A percentile compares a stretch with the other conserved stretches of the same genome.
These are phyloP conservation scores for Steatornis caripensis DNA, from an alignment of 2,113 vertebrate genomes.

Conservation along the genomic window DNA sequence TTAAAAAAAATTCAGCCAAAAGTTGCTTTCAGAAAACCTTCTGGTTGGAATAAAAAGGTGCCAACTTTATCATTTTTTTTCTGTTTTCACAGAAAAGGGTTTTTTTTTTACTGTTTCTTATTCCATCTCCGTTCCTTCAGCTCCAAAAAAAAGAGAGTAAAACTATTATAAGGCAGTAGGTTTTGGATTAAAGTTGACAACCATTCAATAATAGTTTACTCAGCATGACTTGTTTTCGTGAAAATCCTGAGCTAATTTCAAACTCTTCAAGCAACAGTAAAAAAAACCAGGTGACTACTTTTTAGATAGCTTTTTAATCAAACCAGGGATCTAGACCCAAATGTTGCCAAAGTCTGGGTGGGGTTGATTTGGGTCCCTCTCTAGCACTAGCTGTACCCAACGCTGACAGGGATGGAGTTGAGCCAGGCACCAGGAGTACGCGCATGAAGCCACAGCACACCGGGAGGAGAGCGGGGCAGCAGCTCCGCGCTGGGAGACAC, in stretches of 20 bases:
- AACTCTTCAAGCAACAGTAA: background rate
- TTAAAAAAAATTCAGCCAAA: background rate
- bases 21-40: background rate
- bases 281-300: background rate
- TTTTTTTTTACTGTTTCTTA: background rate
- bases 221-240: background rate
- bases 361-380: background rate
- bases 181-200: background rate
- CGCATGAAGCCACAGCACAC: background rate
- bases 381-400: background rate
- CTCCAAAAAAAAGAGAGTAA: background rate
- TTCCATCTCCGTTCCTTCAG: background rate
- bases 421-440: background rate
- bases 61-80: background rate
- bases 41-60: background rate
- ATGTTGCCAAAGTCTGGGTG: background rate
- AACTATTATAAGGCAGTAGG: background rate
- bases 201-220: background rate
- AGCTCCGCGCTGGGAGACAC: background rate
- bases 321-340: background rate
- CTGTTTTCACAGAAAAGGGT: background rate
- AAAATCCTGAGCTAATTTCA: background rate
- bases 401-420: background rate
- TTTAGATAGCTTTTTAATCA: background rate
- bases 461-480: accelerated